Percentiles rank a stretch among this genome's conserved stretches.
Conservation (phyloP, 2,113 vertebrate species). For the Pomatostomus ruficeps region DNA sequence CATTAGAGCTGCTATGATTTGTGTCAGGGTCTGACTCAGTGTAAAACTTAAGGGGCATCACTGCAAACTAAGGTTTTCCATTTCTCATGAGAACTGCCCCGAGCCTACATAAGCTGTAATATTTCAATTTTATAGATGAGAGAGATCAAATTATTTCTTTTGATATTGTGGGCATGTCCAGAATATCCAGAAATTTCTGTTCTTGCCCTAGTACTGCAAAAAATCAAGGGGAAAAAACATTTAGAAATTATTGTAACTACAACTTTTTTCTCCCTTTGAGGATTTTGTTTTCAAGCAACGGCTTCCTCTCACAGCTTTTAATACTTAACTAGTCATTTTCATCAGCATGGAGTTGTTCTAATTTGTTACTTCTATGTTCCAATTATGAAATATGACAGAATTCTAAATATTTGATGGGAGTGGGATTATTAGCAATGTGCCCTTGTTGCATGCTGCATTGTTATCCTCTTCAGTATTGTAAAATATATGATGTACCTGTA, state of each 20-base stretch:
- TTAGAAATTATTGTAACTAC: background rate
- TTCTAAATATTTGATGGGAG: constrained; percentile 22
- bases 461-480: background rate
- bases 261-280: background rate
- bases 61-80: background rate
- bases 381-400: constrained; percentile 8
- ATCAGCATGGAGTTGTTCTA: background rate
- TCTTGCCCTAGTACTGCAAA: background rate
- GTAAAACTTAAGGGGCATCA: background rate
- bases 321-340: background rate
- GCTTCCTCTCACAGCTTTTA: background rate
- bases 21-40: background rate
- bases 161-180: background rate
- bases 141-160: background rate
- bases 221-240: background rate
- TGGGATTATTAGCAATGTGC: background rate
- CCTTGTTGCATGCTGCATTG: background rate
- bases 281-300: background rate
- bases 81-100: background rate
- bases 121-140: background rate
- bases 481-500: background rate
- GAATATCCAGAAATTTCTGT: background rate
- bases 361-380: background rate
- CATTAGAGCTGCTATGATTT: background rate
- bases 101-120: background rate